phyloP scores from a whole-genome alignment of 2,888 invertebrate species.

The Clivina fossor region DNA sequence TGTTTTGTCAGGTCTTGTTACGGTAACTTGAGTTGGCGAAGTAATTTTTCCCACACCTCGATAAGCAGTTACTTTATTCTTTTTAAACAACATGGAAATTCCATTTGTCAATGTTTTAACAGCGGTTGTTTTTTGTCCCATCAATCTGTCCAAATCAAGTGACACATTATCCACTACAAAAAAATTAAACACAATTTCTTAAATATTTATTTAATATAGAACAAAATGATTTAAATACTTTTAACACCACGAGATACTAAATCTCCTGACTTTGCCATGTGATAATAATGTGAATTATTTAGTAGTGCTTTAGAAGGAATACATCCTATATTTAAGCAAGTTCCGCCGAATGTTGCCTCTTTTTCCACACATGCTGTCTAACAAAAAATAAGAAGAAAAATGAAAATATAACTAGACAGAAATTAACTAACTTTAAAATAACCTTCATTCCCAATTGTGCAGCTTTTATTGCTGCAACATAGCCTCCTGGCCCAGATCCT shows the following conservation, averaged over 20 bases:
- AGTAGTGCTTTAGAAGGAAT: constrained; percentile 97
- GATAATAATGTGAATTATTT: constrained; percentile 94
- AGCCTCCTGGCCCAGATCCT: constrained; percentile 98
- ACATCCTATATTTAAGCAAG: constrained; percentile 98
- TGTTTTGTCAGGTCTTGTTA: constrained; percentile 75
- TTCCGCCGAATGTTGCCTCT: constrained; percentile 91
- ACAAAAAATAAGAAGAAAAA: constrained; percentile 40
- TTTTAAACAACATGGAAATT: constrained; percentile 94
- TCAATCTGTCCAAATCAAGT: constrained; percentile 73
- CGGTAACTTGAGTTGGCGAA: constrained; percentile 87
- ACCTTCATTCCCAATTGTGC: constrained; percentile 97
- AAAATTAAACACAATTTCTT: constrained; percentile 34
- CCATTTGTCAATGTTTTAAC: constrained; percentile 94
- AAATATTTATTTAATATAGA: constrained; percentile 9
- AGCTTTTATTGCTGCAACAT: constrained; percentile 99
- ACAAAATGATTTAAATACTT: constrained; percentile 50
- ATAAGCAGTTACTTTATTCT: constrained; percentile 87
- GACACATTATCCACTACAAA: constrained; percentile 61
- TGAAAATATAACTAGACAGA: constrained; percentile 34
- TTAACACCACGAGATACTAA: constrained; percentile 81
- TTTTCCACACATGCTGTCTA: constrained; percentile 96
- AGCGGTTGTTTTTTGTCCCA: constrained; percentile 84
- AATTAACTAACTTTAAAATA: constrained; percentile 44
- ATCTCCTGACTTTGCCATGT: constrained; percentile 90
- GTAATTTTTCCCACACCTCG: constrained; percentile 89